Conservation (phyloP, 35 echinoderm and acorn worm species). For the Amphiura filiformis region DNA sequence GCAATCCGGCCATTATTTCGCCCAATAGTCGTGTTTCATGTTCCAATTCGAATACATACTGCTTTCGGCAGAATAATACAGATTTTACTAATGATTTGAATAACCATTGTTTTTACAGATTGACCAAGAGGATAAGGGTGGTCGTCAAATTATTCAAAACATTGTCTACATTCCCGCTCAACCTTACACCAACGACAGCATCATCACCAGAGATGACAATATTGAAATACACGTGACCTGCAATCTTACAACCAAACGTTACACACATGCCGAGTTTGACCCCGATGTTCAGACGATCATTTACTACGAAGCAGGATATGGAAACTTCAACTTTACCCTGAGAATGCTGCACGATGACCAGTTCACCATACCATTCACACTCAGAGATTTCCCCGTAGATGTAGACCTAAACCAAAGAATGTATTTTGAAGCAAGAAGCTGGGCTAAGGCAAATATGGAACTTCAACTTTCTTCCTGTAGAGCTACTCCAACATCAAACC, state of each 20-base stretch:
- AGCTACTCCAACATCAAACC: slow-evolving; percentile 26
- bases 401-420: slow-evolving; percentile 12
- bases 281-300: slow-evolving; percentile 31
- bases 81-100: too few species aligned
- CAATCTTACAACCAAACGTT: background rate
- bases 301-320: slow-evolving; percentile 29
- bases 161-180: slow-evolving; percentile 27
- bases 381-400: slow-evolving; percentile 17
- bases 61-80: too few species aligned
- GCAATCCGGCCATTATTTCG: too few species aligned
- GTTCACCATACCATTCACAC: background rate
- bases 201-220: slow-evolving; percentile 29
- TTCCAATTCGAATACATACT: too few species aligned
- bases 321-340: slow-evolving; percentile 35
- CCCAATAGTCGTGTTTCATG: too few species aligned
- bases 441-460: background rate
- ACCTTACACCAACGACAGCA: slow-evolving; percentile 26
- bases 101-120: too few species aligned
- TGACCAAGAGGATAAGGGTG: background rate
- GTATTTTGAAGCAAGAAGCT: slow-evolving; percentile 20
- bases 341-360: slow-evolving; percentile 19
- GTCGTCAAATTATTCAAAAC: background rate
- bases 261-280: slow-evolving; percentile 17
- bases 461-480: slow-evolving; percentile 19
- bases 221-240: slow-evolving; percentile 39